Conservation (phyloP, 2,797 vertebrate species). For the Alectoris magna region DNA sequence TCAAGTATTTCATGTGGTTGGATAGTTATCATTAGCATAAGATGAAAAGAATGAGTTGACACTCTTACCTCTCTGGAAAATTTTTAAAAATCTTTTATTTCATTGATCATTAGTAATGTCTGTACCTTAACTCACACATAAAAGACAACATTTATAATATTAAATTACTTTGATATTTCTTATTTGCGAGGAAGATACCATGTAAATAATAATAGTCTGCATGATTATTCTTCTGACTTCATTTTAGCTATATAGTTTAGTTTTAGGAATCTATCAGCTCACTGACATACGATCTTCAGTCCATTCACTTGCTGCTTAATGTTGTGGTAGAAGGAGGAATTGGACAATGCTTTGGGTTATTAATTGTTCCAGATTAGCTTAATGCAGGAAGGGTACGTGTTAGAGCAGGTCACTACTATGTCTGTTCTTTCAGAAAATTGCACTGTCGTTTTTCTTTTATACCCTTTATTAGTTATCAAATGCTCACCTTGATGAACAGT, state of each 20-base stretch:
- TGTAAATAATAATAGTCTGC: too few species aligned
- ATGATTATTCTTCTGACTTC: not conserved
- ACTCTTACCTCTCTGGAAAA: not conserved
- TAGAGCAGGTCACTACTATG: not conserved
- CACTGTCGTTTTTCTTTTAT: not conserved
- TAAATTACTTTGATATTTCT: not conserved
- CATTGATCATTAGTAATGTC: not conserved
- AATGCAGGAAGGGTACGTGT: not conserved
- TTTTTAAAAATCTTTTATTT: not conserved
- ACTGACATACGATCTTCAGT: not conserved
- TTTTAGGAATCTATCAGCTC: not conserved
- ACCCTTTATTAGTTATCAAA: not conserved
- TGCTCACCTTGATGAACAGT: not conserved
- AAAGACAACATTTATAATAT: not conserved
- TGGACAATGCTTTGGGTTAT: not conserved
- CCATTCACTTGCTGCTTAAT: not conserved
- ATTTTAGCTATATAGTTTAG: not conserved
- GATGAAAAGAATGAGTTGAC: too few species aligned
- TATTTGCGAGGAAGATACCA: too few species aligned
- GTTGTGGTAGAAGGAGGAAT: not conserved
- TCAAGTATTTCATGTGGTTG: too few species aligned
- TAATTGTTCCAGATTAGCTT: not conserved
- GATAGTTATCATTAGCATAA: not conserved
- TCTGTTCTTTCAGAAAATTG: not conserved
- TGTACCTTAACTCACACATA: not conserved